Evolutionary conservation across 2,888 invertebrate species (phyloP), one percentile per base, ranked within the genome.

Genomic region (Ganaspis brasiliensis): DNA sequence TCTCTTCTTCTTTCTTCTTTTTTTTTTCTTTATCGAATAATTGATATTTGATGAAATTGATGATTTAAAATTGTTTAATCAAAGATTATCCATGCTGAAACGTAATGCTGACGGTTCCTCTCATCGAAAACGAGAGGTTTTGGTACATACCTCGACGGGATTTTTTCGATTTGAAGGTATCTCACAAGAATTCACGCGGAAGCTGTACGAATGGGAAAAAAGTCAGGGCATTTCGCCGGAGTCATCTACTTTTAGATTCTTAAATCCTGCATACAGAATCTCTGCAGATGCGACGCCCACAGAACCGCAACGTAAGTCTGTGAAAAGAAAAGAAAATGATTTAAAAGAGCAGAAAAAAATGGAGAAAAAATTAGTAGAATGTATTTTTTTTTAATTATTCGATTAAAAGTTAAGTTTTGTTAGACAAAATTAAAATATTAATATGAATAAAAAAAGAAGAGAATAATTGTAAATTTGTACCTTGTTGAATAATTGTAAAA

Each of bases 121-220:
- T 10, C 92, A 93, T 59, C 92, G 92, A 78, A 91, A 92, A 72
- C 93, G 93, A 81, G 96, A 97, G 89, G 95, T 97, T 6, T 92
- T 97, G 70, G 96, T 97, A 0, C 96, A 96, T 88, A 97, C 97
- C 0, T 95, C 97, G 0, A 96, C 95, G 0, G 96, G 97, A 0
- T 95, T 96, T 40, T 96, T 97, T 89, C 94, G 96, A 88, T 97
- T 97, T 87, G 95, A 97, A 93, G 96, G 94, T 5, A 97, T 98
- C 83, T 97, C 97, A 0, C 94, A 97, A 59, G 97, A 97, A 83
- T 98, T 98, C 91, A 97, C 97, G 0, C 95, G 96, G 31, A 97
- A 97, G 87, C 93, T 98, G 0, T 97, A 97, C 90, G 97, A 98
- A 90, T 98, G 98, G 98, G 96, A 97, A 89, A 96, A 97, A 86